phyloP scores from a whole-genome alignment of 2,113 vertebrate species.

The Notothenia coriiceps region DNA sequence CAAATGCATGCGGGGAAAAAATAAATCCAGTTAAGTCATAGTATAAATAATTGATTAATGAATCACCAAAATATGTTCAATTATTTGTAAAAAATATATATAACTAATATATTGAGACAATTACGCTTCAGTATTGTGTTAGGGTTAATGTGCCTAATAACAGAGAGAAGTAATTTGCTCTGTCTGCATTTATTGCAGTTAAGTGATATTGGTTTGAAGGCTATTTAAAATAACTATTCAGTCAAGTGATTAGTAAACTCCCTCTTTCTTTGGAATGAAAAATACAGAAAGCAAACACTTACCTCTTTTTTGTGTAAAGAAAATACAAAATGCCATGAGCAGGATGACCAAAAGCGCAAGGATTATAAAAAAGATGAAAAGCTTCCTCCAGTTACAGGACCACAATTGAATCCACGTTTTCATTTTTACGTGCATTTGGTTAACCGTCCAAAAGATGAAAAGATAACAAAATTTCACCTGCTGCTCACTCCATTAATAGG shows the following conservation, averaged over 20 bases:
- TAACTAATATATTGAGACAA: too few species aligned
- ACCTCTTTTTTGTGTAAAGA: constrained; percentile 51
- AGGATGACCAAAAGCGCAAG: constrained; percentile 15
- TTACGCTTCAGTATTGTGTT: neutral
- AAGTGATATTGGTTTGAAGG: neutral
- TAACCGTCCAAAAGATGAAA: constrained; percentile 15
- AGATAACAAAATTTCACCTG: neutral
- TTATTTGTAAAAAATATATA: neutral
- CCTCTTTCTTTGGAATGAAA: neutral
- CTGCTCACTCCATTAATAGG: neutral
- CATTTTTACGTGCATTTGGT: constrained; percentile 39
- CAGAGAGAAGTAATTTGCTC: neutral
- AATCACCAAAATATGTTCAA: neutral
- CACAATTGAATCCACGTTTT: constrained; percentile 25
- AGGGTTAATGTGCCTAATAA: neutral
- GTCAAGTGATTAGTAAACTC: neutral
- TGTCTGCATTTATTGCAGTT: too few species aligned
- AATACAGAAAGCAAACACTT: constrained; percentile 33
- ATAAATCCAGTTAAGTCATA: too few species aligned
- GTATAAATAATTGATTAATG: neutral
- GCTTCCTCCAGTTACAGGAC: constrained; percentile 34
- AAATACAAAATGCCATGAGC: constrained; percentile 7
- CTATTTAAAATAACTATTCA: neutral
- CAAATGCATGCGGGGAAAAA: neutral
- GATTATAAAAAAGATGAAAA: constrained; percentile 22